A percentile compares a stretch with the other conserved stretches of the same genome.
phyloP scores from a whole-genome alignment of 2,888 invertebrate genomes.

The Ditula angustiorana region DNA sequence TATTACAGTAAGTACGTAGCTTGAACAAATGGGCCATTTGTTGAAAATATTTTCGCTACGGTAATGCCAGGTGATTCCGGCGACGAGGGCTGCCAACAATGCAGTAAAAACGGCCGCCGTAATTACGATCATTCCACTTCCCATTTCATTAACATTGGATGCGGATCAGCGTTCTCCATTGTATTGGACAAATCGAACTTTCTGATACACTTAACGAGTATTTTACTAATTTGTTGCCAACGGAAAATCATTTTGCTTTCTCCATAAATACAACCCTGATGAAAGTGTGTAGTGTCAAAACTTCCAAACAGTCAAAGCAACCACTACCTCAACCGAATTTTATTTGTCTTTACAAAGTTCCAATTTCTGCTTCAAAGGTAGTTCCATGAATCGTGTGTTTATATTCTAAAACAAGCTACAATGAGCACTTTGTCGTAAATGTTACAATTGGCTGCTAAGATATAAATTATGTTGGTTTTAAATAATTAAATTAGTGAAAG shows the following conservation, averaged over 20 bases:
- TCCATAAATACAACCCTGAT: neutral
- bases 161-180: conserved; percentile 70
- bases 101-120: conserved; percentile 77
- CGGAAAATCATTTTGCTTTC: neutral
- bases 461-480: neutral
- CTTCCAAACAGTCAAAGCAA: neutral
- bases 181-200: conserved; percentile 58
- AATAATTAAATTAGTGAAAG: conserved; percentile 49
- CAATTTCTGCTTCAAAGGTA: conserved; percentile 1
- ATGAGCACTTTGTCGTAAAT: neutral
- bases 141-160: conserved; percentile 78
- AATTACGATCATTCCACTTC: conserved; percentile 80
- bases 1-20: conserved; percentile 69
- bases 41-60: conserved; percentile 76
- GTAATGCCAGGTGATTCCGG: conserved; percentile 82
- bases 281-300: neutral
- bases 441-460: neutral
- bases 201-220: conserved; percentile 1
- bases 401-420: neutral
- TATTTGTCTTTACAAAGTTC: conserved; percentile 4
- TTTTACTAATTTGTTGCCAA: neutral
- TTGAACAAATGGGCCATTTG: conserved; percentile 78
- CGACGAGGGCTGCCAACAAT: conserved; percentile 72
- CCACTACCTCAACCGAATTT: neutral
- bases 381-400: conserved; percentile 1